These are phyloP conservation scores for Pedetes capensis DNA, from an alignment of 2,113 vertebrate species.

Conservation along the genomic window DNA sequence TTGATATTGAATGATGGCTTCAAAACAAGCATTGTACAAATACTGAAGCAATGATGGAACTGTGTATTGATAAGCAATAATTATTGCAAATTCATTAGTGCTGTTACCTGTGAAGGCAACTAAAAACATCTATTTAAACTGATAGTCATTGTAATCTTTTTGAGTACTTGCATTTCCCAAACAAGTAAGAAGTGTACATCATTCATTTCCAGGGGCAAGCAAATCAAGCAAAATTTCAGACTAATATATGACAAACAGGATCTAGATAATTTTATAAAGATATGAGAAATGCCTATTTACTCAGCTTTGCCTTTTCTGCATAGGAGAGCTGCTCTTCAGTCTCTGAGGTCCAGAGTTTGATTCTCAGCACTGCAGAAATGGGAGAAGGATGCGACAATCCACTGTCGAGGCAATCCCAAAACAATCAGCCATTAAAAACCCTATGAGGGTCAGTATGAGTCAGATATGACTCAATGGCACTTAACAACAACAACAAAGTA, in stretches of 20 bases:
- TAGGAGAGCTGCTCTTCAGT: too few relatives aligned
- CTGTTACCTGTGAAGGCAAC: neutral
- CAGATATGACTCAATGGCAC: too few relatives aligned
- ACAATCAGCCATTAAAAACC: too few relatives aligned
- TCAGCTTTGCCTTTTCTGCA: neutral
- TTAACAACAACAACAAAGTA: too few relatives aligned
- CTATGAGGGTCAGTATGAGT: too few relatives aligned
- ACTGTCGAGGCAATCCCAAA: too few relatives aligned
- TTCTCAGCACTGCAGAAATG: too few relatives aligned
- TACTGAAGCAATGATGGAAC: neutral
- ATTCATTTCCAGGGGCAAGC: conserved; percentile 11
- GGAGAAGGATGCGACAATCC: too few relatives aligned
- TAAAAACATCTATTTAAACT: neutral
- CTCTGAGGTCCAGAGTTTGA: too few relatives aligned
- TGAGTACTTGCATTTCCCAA: conserved; percentile 14
- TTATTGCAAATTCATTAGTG: neutral
- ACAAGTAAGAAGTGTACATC: conserved; percentile 14
- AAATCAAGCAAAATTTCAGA: conserved; percentile 27
- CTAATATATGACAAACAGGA: neutral
- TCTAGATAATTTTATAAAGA: conserved; percentile 16
- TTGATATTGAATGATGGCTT: neutral
- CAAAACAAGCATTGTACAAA: neutral
- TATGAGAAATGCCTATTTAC: neutral
- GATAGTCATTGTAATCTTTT: neutral
- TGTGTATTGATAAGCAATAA: neutral